Evolutionary conservation across 37 sponge, comb jelly and placozoan species (phyloP).

Genomic region (Halisarca cf. caerulea): DNA sequence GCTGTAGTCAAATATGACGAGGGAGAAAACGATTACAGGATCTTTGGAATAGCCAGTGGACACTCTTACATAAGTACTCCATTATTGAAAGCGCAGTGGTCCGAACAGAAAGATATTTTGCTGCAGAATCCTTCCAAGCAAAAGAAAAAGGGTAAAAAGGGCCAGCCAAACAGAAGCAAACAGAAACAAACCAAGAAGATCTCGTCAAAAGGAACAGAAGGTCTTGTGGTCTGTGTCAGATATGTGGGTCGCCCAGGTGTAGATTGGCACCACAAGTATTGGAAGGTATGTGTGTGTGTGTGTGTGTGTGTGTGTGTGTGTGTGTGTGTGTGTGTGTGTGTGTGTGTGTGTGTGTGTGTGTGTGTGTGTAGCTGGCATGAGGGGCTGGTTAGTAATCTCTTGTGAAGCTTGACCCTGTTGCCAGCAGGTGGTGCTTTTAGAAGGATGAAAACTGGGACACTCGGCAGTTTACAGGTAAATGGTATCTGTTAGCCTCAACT

Average conservation of each 20-base stretch:
- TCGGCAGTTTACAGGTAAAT: too few relatives aligned
- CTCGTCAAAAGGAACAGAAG: too few relatives aligned
- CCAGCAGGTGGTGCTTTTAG: too few relatives aligned
- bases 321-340: slow-evolving; percentile 42
- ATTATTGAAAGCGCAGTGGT: slow-evolving; percentile 13
- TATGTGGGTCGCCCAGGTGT: too few relatives aligned
- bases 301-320: slow-evolving; percentile 21
- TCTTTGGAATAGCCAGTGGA: not conserved
- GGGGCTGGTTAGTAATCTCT: too few relatives aligned
- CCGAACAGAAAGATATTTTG: not conserved
- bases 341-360: slow-evolving; percentile 37
- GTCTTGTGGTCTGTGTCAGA: too few relatives aligned
- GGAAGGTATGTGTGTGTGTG: not conserved
- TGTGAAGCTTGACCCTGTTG: slow-evolving; percentile 1
- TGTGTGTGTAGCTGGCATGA: slow-evolving; percentile 37
- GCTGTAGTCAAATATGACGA: not conserved
- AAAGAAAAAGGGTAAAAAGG: not conserved
- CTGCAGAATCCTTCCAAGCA: not conserved
- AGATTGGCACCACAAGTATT: too few relatives aligned
- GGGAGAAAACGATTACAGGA: not conserved
- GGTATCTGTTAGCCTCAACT: too few relatives aligned
- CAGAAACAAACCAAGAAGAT: too few relatives aligned
- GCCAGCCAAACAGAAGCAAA: too few relatives aligned
- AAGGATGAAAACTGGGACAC: too few relatives aligned
- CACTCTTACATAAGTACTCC: slow-evolving; percentile 5